Conservation (phyloP, 2,888 invertebrate species). For the Drosophila prostipennis region DNA sequence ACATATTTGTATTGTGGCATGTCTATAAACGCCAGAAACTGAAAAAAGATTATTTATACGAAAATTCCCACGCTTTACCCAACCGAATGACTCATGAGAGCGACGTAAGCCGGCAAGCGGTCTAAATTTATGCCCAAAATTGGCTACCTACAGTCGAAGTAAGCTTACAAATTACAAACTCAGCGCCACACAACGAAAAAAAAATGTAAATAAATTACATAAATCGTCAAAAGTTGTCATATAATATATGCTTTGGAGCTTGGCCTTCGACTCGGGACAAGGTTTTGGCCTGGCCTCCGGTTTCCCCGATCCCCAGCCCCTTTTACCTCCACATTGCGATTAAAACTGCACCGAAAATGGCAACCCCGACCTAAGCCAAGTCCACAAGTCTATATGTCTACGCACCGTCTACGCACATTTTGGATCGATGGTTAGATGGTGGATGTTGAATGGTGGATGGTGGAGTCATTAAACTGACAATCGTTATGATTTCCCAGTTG, state of each 20-base stretch:
- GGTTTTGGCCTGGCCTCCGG: constrained; percentile 44
- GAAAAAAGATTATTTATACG: constrained; percentile 8
- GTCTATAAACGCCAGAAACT: background rate
- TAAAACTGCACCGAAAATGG: constrained; percentile 38
- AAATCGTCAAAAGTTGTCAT: constrained; percentile 53
- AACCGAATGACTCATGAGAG: constrained; percentile 45
- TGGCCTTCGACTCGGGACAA: constrained; percentile 59
- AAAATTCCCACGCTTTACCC: constrained; percentile 48
- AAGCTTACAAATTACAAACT: constrained; percentile 43
- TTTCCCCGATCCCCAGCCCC: constrained; percentile 5
- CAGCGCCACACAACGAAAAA: constrained; percentile 4
- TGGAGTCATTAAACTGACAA: constrained; percentile 63
- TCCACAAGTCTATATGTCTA: constrained; percentile 28
- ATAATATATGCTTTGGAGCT: constrained; percentile 41
- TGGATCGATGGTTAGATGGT: constrained; percentile 49
- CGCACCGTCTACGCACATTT: constrained; percentile 56
- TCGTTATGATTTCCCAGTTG: constrained; percentile 70
- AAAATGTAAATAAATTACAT: constrained; percentile 42
- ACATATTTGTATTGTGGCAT: background rate
- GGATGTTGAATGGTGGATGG: constrained; percentile 40
- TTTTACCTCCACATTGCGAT: background rate
- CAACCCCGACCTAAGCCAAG: constrained; percentile 39
- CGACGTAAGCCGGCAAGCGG: constrained; percentile 30
- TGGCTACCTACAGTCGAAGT: constrained; percentile 31
- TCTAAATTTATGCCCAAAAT: constrained; percentile 36